Conservation (phyloP, 1,140 invertebrate genomes). For the Drosophila tristis region DNA sequence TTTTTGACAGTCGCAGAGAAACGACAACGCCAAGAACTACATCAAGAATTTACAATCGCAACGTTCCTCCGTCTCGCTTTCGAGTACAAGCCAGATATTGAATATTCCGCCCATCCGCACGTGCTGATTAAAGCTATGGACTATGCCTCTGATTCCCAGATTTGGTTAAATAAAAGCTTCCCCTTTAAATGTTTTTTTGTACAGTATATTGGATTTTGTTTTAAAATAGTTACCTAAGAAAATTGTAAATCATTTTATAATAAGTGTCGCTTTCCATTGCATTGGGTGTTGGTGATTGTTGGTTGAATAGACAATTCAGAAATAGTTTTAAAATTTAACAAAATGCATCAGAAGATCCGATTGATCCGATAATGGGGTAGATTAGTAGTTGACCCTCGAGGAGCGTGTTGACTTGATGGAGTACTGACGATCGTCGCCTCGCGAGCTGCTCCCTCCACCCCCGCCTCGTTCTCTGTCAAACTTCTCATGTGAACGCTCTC, state of each 20-base stretch:
- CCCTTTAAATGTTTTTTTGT: not conserved
- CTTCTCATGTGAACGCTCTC: conserved; percentile 80
- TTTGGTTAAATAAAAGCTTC: too few relatives aligned
- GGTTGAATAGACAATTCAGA: too few relatives aligned
- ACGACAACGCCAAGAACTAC: too few relatives aligned
- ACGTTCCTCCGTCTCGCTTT: too few relatives aligned
- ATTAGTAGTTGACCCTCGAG: conserved; percentile 72
- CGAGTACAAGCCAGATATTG: too few relatives aligned
- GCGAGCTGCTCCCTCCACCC: conserved; percentile 41
- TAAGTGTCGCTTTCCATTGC: not conserved
- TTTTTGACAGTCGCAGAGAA: too few relatives aligned
- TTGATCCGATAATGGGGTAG: too few relatives aligned
- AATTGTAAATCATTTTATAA: not conserved
- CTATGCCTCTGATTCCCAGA: too few relatives aligned
- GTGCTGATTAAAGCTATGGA: too few relatives aligned
- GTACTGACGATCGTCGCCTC: conserved; percentile 77
- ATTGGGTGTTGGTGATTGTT: not conserved
- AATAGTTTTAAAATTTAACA: not conserved
- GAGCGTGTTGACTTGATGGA: conserved; percentile 71
- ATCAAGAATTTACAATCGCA: too few relatives aligned
- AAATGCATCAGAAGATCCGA: not conserved
- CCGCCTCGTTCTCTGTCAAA: conserved; percentile 68
- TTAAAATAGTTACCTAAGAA: too few relatives aligned
- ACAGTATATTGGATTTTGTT: not conserved
- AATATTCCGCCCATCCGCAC: not conserved